Base-by-base conservation (phyloP, 2,888 invertebrate species). In the Acanthoscelides obtectus region DNA sequence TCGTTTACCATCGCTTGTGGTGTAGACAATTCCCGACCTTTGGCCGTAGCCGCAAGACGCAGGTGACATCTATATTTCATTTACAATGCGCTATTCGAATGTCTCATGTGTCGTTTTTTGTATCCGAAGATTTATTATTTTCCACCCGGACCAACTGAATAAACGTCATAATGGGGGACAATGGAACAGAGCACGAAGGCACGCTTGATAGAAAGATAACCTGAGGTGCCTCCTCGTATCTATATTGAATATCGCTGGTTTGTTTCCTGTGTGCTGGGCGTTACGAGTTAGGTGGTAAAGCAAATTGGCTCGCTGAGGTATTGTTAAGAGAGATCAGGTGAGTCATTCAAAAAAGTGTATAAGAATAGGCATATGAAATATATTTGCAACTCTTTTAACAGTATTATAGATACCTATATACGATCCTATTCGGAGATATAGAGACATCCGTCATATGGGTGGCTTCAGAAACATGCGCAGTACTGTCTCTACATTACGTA, bases 21-120 rank as follows among this genome's bases (percentile, higher is more conserved):
- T 71, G 71, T 22, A 69, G 69, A 66, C 63, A 21, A 69, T 71
- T 22, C 63, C 69, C 63, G 71, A 65, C 71, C 71, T 69, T 66
- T 71, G 45, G 66, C 68, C 69, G 68, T 22, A 22, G 45, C 45
- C 6, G 17, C 45, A 12, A 6, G 45, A 27, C 66, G 45, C 68
- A 64, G 71, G 69, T 71, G 71, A 71, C 71, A 71, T 71, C 71
- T 71, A 71, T 71, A 71, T 71, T 71, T 71, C 69, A 71, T 68
- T 63, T 64, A 22, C 63, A n/a, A 66, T 66, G 71, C 64, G 66
- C 67, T 68, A 63, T 64, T 68, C 69, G 66, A 69, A 19, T 69
- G 71, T 45, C 71, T 45, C 45, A 17, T 12, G 17, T 45, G 45
- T 45, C 45, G 45, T 45, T 45, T 45, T 45, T 45, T 45, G 45